phyloP scores from a whole-genome alignment of 2,888 invertebrate genomes.

The Monochamus alternatus region DNA sequence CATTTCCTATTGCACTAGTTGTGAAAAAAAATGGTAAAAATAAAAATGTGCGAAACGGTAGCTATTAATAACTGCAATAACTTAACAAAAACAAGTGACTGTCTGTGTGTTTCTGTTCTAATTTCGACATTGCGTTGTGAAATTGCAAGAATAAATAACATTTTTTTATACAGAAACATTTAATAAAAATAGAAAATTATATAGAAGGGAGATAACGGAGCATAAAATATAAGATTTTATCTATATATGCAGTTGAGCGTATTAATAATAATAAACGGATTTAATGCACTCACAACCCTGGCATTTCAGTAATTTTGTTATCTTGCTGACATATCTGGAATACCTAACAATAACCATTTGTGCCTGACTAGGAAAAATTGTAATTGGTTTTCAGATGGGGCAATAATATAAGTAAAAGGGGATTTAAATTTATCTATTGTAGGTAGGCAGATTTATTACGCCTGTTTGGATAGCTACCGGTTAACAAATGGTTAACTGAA shows the following conservation, averaged over 20 bases:
- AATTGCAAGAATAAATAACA: conserved; percentile 8
- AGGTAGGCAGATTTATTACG: too few relatives aligned
- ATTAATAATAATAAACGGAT: conserved; percentile 6
- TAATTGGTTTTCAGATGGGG: background rate
- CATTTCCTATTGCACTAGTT: too few relatives aligned
- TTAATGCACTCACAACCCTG: background rate
- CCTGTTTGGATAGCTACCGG: too few relatives aligned
- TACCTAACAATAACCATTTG: too few relatives aligned
- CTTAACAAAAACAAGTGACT: conserved; percentile 2
- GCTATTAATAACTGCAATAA: conserved; percentile 7
- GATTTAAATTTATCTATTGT: too few relatives aligned
- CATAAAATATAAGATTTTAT: conserved; percentile 14
- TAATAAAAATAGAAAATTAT: conserved; percentile 9
- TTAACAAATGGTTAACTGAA: too few relatives aligned
- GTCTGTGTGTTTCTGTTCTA: conserved; percentile 1
- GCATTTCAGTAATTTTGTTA: background rate
- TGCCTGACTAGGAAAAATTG: background rate
- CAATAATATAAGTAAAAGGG: too few relatives aligned
- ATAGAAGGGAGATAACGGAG: background rate
- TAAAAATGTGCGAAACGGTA: too few relatives aligned
- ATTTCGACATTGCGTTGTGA: conserved; percentile 6
- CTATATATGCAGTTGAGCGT: background rate
- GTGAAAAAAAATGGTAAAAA: too few relatives aligned
- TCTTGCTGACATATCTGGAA: background rate
- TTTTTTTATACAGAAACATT: background rate